Conservation (phyloP, 2,797 vertebrate species). For the Monodelphis domestica region DNA sequence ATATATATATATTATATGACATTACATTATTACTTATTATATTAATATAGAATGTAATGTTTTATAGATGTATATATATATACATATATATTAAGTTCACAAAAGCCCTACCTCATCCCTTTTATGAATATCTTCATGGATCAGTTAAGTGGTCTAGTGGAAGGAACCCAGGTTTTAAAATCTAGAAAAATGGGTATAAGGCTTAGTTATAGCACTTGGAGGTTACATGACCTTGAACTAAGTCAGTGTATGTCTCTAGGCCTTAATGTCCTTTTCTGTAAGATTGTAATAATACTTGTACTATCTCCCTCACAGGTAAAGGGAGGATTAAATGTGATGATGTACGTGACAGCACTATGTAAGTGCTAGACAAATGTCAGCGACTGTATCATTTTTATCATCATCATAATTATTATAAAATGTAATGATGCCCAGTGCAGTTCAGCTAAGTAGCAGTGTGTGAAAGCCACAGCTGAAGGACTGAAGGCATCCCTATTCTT, state of each 20-base stretch:
- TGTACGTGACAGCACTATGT: neutral
- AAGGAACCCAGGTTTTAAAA: neutral
- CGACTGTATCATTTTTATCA: neutral
- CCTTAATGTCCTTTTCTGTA: neutral
- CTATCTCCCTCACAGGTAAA: neutral
- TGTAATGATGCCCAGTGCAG: neutral
- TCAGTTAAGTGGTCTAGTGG: neutral
- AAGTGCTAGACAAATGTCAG: neutral
- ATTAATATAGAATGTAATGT: too few relatives aligned
- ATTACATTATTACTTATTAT: too few relatives aligned
- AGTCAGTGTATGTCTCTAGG: neutral
- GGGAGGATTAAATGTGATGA: neutral
- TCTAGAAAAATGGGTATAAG: neutral
- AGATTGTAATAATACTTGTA: neutral
- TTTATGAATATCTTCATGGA: neutral
- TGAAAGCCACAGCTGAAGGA: neutral
- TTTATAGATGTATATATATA: too few relatives aligned
- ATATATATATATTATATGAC: too few relatives aligned
- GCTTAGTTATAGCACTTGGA: neutral
- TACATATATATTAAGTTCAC: too few relatives aligned
- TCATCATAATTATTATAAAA: neutral
- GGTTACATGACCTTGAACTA: neutral
- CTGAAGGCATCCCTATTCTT: neutral
- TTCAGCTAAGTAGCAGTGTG: neutral
- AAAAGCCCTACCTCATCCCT: neutral